Conservation (phyloP, 1,140 invertebrate genomes). For the Drosophila littoralis region DNA sequence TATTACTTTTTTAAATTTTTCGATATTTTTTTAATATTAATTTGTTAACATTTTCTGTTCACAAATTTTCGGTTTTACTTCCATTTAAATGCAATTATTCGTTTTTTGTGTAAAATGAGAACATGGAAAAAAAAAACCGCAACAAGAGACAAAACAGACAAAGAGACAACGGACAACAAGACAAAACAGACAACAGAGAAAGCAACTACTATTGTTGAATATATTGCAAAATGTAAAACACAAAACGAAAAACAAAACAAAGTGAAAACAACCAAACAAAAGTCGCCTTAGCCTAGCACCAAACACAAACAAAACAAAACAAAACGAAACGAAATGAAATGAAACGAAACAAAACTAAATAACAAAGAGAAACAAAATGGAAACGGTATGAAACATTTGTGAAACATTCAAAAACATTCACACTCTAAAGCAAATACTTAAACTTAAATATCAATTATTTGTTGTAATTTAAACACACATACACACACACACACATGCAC, state of each 20-base stretch:
- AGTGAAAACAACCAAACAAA: slow-evolving; percentile 71
- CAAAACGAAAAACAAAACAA: slow-evolving; percentile 45
- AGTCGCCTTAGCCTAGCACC: slow-evolving; percentile 83
- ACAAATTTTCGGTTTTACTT: slow-evolving; percentile 21
- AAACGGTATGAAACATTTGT: slow-evolving; percentile 57
- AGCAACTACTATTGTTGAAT: slow-evolving; percentile 64
- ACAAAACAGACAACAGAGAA: slow-evolving; percentile 37
- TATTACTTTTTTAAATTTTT: slow-evolving; percentile 28
- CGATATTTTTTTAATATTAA: slow-evolving; percentile 29
- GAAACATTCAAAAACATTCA: slow-evolving; percentile 49
- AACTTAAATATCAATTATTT: slow-evolving; percentile 73
- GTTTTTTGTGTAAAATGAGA: slow-evolving; percentile 56
- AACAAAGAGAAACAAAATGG: slow-evolving; percentile 44
- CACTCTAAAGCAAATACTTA: slow-evolving; percentile 50
- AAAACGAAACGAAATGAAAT: slow-evolving; percentile 65
- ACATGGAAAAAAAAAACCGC: slow-evolving; percentile 30
- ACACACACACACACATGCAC: slow-evolving; percentile 51
- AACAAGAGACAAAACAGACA: slow-evolving; percentile 40
- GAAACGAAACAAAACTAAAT: slow-evolving; percentile 66
- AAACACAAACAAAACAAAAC: slow-evolving; percentile 69
- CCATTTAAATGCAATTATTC: slow-evolving; percentile 53
- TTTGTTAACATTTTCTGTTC: slow-evolving; percentile 31
- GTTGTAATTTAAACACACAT: slow-evolving; percentile 63
- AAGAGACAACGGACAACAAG: slow-evolving; percentile 32
- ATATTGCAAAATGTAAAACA: slow-evolving; percentile 80